Conservation (phyloP, 2,888 invertebrate genomes). For the Steinernema carpocapsae region DNA sequence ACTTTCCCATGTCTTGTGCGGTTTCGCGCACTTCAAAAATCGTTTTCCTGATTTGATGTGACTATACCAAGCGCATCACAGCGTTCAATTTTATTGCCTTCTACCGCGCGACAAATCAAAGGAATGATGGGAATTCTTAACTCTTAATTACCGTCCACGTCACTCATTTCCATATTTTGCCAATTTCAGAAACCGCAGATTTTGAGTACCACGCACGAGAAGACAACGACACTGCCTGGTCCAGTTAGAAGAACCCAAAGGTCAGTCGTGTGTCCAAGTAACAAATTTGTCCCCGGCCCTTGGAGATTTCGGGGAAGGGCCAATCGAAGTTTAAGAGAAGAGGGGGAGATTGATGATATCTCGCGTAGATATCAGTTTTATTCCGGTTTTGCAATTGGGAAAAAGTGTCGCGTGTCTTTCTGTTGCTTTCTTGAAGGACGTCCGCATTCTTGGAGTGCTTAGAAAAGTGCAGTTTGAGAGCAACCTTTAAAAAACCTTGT, state of each 20-base stretch:
- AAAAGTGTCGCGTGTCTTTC: no score
- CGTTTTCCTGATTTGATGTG: constrained; percentile 27
- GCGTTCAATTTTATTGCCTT: constrained; percentile 14
- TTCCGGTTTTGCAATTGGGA: constrained; percentile 1
- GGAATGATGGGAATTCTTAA: constrained; percentile 30
- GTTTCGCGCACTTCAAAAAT: neutral
- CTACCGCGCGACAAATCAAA: constrained; percentile 20
- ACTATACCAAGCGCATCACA: neutral
- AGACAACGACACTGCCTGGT: neutral
- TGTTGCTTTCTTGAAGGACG: no score
- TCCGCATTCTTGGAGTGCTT: no score
- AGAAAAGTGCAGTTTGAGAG: no score
- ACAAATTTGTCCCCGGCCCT: neutral
- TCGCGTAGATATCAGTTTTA: constrained; percentile 12
- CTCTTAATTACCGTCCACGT: constrained; percentile 20
- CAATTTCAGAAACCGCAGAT: constrained; percentile 11
- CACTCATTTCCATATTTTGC: neutral
- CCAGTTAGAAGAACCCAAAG: constrained; percentile 21
- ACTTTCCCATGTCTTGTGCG: neutral
- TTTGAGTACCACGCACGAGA: neutral
- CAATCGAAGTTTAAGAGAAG: neutral
- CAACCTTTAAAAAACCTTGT: no score
- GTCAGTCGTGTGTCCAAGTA: neutral
- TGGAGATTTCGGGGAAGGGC: neutral
- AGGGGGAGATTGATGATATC: neutral